Evolutionary conservation across 2,113 vertebrate species (phyloP).

Genomic region (Ptilorrhoa leucosticta): DNA sequence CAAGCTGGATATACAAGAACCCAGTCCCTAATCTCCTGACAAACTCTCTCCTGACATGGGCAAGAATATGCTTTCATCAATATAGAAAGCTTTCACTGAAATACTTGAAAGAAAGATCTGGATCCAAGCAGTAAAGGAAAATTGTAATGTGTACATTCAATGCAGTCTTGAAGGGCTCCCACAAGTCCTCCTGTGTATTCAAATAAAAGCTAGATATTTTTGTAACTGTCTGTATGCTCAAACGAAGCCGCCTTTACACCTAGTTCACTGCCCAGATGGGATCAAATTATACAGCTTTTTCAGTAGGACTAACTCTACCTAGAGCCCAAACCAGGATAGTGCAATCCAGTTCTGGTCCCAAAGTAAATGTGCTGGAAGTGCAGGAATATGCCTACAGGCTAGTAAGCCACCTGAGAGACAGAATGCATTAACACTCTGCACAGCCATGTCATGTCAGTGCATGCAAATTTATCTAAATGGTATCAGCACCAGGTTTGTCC

Average conservation of each 20-base stretch:
- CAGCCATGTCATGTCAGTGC: neutral
- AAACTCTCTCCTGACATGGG: neutral
- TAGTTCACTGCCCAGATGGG: neutral
- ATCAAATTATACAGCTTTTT: neutral
- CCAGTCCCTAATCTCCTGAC: conserved; percentile 15
- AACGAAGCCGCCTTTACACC: neutral
- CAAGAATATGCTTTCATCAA: neutral
- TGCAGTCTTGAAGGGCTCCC: neutral
- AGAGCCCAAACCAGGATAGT: neutral
- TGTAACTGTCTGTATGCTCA: neutral
- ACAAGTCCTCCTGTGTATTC: neutral
- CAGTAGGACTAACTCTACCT: neutral
- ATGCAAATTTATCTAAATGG: neutral
- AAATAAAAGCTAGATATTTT: neutral
- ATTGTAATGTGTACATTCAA: neutral
- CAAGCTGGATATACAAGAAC: neutral
- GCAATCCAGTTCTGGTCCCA: neutral
- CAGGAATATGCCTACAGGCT: neutral
- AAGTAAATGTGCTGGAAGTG: neutral
- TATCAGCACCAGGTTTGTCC: neutral
- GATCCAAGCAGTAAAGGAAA: neutral
- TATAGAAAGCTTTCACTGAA: neutral
- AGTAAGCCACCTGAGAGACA: neutral
- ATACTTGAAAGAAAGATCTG: neutral
- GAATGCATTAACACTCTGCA: neutral